Percentiles rank a stretch among this genome's conserved stretches.
Conservation (phyloP, 2,113 vertebrate genomes). For the Neolamprologus cancellatus region DNA sequence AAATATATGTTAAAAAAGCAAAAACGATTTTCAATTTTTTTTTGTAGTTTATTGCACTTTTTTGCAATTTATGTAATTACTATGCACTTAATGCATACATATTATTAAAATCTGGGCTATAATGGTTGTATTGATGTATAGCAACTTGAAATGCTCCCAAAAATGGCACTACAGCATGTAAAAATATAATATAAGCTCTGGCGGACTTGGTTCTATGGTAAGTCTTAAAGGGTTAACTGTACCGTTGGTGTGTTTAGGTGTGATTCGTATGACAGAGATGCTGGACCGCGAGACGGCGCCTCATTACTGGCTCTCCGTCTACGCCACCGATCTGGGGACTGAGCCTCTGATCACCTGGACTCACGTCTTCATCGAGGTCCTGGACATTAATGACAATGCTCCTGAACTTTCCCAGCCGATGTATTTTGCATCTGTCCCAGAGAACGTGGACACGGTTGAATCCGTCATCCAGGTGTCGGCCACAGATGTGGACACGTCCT, state of each 20-base stretch:
- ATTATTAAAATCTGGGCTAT: too few relatives aligned
- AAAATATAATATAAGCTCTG: too few relatives aligned
- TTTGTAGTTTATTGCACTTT: too few relatives aligned
- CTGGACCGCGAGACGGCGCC: slow-evolving; percentile 80
- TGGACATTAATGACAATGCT: slow-evolving; percentile 90
- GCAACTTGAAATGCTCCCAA: too few relatives aligned
- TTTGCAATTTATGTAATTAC: too few relatives aligned
- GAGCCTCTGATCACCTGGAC: slow-evolving; percentile 79
- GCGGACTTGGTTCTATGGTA: too few relatives aligned
- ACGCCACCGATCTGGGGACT: slow-evolving; percentile 82
- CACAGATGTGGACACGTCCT: slow-evolving; percentile 79
- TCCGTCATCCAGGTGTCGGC: slow-evolving; percentile 81
- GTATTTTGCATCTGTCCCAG: slow-evolving; percentile 81
- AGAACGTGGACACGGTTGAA: slow-evolving; percentile 75
- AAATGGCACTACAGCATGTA: too few relatives aligned
- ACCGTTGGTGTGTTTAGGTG: slow-evolving; percentile 68
- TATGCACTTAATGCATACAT: too few relatives aligned
- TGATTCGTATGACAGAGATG: slow-evolving; percentile 73
- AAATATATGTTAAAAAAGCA: too few relatives aligned
- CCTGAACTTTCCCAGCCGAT: slow-evolving; percentile 84
- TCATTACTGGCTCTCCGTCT: slow-evolving; percentile 90
- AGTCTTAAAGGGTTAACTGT: not conserved
- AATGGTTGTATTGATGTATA: too few relatives aligned
- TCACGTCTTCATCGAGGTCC: slow-evolving; percentile 89
- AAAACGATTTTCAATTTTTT: too few relatives aligned